Evolutionary conservation across 2,113 vertebrate genomes (phyloP), one percentile per base, ranked within the genome.

Genomic region (Naja naja): DNA sequence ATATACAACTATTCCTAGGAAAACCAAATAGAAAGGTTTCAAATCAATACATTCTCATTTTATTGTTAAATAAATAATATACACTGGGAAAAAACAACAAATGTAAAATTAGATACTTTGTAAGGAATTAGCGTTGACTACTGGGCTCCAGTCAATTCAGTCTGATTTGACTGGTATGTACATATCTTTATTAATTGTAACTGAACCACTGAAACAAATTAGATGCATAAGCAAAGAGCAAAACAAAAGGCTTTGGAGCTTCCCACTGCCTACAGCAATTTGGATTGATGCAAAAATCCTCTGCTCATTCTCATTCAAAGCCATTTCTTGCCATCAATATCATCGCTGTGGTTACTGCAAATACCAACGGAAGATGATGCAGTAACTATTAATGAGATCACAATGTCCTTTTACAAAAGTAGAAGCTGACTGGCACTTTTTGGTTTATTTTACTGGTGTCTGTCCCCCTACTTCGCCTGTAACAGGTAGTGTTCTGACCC

Each of bases 331-430:
- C 87, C 95, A 96, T 97, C 96, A 96, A 94, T 97, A 97, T 95
- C 92, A 95, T 95, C 94, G 95, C 91, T 93, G 91, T 94, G 95
- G 95, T 95, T 95, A 95, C 60, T 56, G 89, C 92, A 96, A 96
- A 91, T 95, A 94, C 95, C 93, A 92, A 0, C 0, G 74, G 93
- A 92, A 92, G 94, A 96, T 94, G 93, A 95, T 96, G 94, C 92
- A 96, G 93, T 94, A 96, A 94, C 95, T 96, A 94, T 96, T 97
- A 97, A 97, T 97, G 97, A 96, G 94, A 93, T 87, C 56, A 90
- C 94, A 95, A 94, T 96, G 45, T 93, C 89, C 87, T 95, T 91
- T 90, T 95, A 91, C 93, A 95, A 81, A 54, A 94, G 58, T 88
- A 93, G 10, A 20, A 92, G 34, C 74, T 92, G 58, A 92, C 55